Base-by-base conservation (phyloP, 2,113 vertebrate species). In the Ptilonorhynchus violaceus region DNA sequence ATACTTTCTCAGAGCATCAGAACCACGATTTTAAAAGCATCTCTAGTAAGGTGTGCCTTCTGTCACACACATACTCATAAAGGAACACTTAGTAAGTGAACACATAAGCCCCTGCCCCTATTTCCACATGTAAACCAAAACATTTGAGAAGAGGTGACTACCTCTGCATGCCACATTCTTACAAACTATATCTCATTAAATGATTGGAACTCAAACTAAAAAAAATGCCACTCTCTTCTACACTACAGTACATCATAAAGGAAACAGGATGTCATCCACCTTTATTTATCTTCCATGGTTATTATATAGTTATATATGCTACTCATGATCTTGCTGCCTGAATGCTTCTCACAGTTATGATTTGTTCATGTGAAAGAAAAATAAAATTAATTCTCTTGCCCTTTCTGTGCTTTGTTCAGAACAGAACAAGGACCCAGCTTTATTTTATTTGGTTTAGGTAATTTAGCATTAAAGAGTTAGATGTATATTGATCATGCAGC, bases 191-290 rank as follows among this genome's bases (percentile, higher is more conserved):
- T 37, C 35, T 87, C 69, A n/a, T 52, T 70, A 60, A 66, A 75
- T 10, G 3, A 52, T 2, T 55, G 56, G 39, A 91, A 74, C 23
- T 39, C 6, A 59, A 53, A 56, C 37, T 62, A 15, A 62, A 58
- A 59, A 67, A 75, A 72, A 69, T 1, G 4, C 16, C 37, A 13
- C 50, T 75, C 25, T 85, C 15, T 70, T 42, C 47, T 77, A 16
- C 4, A 6, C 3, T 28, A 67, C 13, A 44, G 21, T 50, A 30
- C 16, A 23, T 49, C 19, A 22, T 92, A 91, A 93, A 87, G 30
- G 56, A 74, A 96, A 70, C 79, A 94, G 93, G 85, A 96, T 93
- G 72, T 68, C 85, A 81, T 44, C 46, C 60, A 89, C 75, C 85
- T 77, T 76, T 93, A 46, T 94, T 91, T 92, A 42, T 70, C 95